A percentile compares a stretch with the other conserved stretches of the same genome.
These are phyloP conservation scores for Aramus guarauna DNA, from an alignment of 2,113 vertebrate species.

Conservation along the genomic window DNA sequence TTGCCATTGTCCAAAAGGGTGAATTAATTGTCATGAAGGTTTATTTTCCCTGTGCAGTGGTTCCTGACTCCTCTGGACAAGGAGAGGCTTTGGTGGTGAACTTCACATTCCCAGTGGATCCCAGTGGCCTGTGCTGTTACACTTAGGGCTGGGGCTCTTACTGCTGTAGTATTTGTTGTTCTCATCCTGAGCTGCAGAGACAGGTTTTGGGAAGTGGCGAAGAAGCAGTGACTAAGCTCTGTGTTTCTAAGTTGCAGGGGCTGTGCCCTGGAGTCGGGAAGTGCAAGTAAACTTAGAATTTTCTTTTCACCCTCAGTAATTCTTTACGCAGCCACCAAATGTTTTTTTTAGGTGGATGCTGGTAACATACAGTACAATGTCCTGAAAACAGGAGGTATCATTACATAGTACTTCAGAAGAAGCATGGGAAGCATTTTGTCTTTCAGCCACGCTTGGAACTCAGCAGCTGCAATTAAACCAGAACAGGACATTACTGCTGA, in stretches of 20 bases:
- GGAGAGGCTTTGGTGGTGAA: not conserved
- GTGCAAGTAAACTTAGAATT: not conserved
- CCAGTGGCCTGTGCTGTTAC: not conserved
- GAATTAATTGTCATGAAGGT: not conserved
- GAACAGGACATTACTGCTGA: not conserved
- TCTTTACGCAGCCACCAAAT: not conserved
- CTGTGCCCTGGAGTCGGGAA: not conserved
- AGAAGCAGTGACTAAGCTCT: not conserved
- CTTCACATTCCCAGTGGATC: not conserved
- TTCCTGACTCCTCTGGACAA: not conserved
- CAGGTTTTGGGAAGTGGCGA: not conserved
- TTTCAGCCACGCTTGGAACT: not conserved
- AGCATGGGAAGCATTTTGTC: not conserved
- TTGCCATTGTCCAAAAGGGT: not conserved
- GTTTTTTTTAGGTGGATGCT: not conserved
- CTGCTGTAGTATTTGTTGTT: not conserved
- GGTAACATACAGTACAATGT: not conserved
- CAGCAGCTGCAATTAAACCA: not conserved
- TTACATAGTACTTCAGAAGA: not conserved
- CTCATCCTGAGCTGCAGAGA: not conserved
- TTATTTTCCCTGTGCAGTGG: not conserved
- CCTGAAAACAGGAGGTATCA: too few species aligned
- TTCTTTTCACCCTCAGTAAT: not conserved
- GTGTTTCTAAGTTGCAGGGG: not conserved
- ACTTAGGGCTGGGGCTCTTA: not conserved